Evolutionary conservation across 2,888 invertebrate species (phyloP), one percentile per base, ranked within the genome.

Genomic region (Chaitophorus viminalis): DNA sequence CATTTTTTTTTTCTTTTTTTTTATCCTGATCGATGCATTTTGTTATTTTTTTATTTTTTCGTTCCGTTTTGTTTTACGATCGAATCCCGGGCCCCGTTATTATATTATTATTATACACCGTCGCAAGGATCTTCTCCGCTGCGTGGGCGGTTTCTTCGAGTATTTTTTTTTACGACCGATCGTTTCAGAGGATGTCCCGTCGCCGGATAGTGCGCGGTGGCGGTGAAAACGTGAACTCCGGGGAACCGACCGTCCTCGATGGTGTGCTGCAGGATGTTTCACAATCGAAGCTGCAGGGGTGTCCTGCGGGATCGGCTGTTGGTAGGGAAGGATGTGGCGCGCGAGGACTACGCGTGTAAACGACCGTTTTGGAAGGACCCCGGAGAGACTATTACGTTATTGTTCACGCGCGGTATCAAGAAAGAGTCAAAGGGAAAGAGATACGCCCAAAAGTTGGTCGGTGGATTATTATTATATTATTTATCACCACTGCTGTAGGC

Each of bases 121-220:
- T 68, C 68, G 68, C 60, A 9, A 25, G 5, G 21, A 21, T 25
- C 36, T 18, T 33, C n/a, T 36, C 65, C 31, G 31, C 39, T 39
- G 46, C 21, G 60, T 25, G 21, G 60, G 60, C 60, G 60, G 25
- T 25, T 60, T 60, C 25, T 60, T 8, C 29, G 29, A 46, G 46
- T 1, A 21, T 17, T 29, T 60, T n/a, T 83, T 85, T 85, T 85
- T 85, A 85, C 52, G 84, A 77, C 84, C 84, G 60, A 65, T 25
- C 84, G 65, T 60, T 84, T 76, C 21, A 21, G 75, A 18, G 25
- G 54, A 39, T 36, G 25, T 29, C 14, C 21, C 52, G 46, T 0
- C 75, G 36, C 29, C 25, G 33, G 60, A 75, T 83, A 36, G 75
- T 17, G 4, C 60, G 60, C 4, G 9, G 14, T 1, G 14, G 46